A percentile compares a stretch with the other conserved stretches of the same genome.
Conservation (phyloP, 2,888 invertebrate species). For the Epistrophella euchroma region DNA sequence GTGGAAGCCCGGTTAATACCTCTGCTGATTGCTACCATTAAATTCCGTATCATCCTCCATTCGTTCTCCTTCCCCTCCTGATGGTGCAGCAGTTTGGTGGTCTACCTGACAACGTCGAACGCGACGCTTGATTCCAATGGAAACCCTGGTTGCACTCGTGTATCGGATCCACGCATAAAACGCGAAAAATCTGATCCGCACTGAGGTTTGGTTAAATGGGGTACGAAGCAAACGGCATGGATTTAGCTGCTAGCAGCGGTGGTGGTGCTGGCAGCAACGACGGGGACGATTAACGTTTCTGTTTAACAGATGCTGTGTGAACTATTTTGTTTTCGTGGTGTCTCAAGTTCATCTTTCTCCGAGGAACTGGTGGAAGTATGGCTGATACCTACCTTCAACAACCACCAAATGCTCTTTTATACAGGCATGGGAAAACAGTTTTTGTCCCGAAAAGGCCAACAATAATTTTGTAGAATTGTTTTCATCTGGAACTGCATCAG, state of each 20-base stretch:
- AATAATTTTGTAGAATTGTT: slow-evolving; percentile 42
- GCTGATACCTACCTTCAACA: slow-evolving; percentile 12
- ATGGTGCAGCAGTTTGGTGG: slow-evolving; percentile 28
- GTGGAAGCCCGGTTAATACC: slow-evolving; percentile 66
- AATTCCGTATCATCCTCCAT: slow-evolving; percentile 58
- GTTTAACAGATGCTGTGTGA: slow-evolving; percentile 69
- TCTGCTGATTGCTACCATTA: slow-evolving; percentile 74
- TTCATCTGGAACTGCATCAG: slow-evolving; percentile 24
- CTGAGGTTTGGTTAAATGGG: slow-evolving; percentile 49
- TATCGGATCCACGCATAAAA: slow-evolving; percentile 75
- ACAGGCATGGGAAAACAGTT: slow-evolving; percentile 64
- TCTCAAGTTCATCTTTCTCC: slow-evolving; percentile 73
- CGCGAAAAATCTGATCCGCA: slow-evolving; percentile 55
- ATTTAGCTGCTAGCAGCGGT: slow-evolving; percentile 13
- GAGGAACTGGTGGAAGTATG: slow-evolving; percentile 53
- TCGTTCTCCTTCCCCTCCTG: slow-evolving; percentile 8
- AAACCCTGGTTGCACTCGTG: slow-evolving; percentile 24
- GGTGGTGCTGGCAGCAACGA: background rate
- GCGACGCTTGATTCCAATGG: slow-evolving; percentile 2
- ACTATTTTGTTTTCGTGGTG: slow-evolving; percentile 73
- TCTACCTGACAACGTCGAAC: slow-evolving; percentile 41
- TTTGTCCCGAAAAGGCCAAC: slow-evolving; percentile 60
- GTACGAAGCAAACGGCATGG: slow-evolving; percentile 17
- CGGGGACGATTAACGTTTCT: slow-evolving; percentile 19
- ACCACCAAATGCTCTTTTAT: slow-evolving; percentile 27